Evolutionary conservation across 2,113 vertebrate species (phyloP), one percentile per base, ranked within the genome.

Genomic region (Sinocyclocheilus maitianheensis): DNA sequence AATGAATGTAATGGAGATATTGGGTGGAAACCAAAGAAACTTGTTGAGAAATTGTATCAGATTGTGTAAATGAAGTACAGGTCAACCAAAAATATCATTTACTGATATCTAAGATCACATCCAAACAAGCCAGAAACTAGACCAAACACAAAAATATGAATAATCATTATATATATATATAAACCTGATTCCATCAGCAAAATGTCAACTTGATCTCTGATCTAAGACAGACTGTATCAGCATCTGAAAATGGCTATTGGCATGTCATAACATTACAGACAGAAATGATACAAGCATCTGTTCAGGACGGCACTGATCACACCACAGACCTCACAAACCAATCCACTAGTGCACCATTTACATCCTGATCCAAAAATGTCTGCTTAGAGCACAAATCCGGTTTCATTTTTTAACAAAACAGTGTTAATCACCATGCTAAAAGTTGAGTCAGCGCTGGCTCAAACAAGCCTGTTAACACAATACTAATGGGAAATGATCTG

Each of bases 381-480:
- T 74, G 37, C 37, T 43, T n/a, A 43, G 10, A 74, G 20, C 71
- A 74, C 37, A 43, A 46, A 12, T 43, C 71, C 37, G 5, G 11
- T 13, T 22, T 14, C 3, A 10, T 12, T 58, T 55, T 58, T 37
- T 20, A 1, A 30, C 53, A 37, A 77, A 77, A 48, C 72, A 48
- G 22, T 46, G 11, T 75, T 48, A n/a, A 53, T 13, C 2, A 2
- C 11, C 51, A 22, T 58, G 30, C 9, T 58, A n/a, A 58, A 78
- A 13, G 30, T 37, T 37, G 67, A 71, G 74, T 76, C 76, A 55
- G 48, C 53, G 26, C 24, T 11, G 48, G 18, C 8, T 55, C 76
- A 53, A 58, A 77, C 76, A 34, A 34, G 26, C 30, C 18, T 60
- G 77, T 37, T 37, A 78, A 58, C 53, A 60, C 24, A 77, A 77